Evolutionary conservation across 2,113 vertebrate genomes (phyloP).

Genomic region (Ophthalmolycus amberensis): DNA sequence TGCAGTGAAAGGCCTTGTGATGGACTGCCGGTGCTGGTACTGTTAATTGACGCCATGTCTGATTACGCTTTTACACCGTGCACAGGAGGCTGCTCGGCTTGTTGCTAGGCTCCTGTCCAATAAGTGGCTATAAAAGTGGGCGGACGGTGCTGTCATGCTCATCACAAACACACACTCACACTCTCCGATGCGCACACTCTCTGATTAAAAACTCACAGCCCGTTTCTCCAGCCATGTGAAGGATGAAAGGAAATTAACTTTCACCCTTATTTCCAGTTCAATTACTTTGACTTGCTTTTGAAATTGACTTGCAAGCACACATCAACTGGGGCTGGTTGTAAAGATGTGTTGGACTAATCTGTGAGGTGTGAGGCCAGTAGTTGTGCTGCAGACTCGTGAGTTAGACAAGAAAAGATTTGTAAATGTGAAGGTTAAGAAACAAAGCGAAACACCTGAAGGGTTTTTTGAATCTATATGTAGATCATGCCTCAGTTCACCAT

Average conservation of each 20-base stretch:
- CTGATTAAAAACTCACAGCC: slow-evolving; percentile 34
- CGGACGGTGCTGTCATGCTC: slow-evolving; percentile 27
- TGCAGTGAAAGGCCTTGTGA: slow-evolving; percentile 48
- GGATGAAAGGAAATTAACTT: slow-evolving; percentile 60
- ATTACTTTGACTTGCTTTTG: slow-evolving; percentile 48
- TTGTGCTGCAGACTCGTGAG: neutral
- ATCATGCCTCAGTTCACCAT: neutral
- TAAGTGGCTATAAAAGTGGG: slow-evolving; percentile 53
- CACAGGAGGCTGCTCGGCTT: slow-evolving; percentile 32
- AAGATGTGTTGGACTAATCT: slow-evolving; percentile 28
- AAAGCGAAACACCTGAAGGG: neutral
- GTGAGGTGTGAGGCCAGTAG: neutral
- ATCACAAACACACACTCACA: slow-evolving; percentile 14
- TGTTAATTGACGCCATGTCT: slow-evolving; percentile 69
- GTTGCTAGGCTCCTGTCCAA: slow-evolving; percentile 61
- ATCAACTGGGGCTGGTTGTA: slow-evolving; percentile 13
- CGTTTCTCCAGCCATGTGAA: slow-evolving; percentile 50
- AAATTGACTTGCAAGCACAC: slow-evolving; percentile 43
- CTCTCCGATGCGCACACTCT: neutral
- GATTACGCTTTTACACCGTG: slow-evolving; percentile 60
- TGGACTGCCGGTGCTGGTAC: slow-evolving; percentile 38
- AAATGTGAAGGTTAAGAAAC: neutral
- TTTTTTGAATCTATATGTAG: neutral
- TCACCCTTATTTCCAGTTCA: slow-evolving; percentile 56
- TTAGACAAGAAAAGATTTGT: neutral